A percentile compares a stretch with the other conserved stretches of the same genome.
Conservation (phyloP, 2,888 invertebrate species). For the Glaucopsyche alexis region DNA sequence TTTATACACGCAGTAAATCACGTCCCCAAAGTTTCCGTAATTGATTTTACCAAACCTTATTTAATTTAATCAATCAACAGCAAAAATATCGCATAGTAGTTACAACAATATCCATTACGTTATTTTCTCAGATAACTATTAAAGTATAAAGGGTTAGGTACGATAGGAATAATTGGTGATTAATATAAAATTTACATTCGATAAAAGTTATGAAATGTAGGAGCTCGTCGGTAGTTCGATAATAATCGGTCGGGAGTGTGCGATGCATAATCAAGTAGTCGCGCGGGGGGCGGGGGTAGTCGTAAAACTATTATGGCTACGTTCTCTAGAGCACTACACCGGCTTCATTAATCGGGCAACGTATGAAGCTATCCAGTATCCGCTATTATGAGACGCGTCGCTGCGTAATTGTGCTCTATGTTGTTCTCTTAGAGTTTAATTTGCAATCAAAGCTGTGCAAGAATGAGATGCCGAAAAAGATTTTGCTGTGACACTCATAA, state of each 20-base stretch:
- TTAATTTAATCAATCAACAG: too few relatives aligned
- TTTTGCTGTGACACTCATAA: constrained; percentile 10
- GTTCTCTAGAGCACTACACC: constrained; percentile 66
- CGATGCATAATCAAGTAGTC: constrained; percentile 77
- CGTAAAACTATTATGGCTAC: constrained; percentile 77
- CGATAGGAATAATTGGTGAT: constrained; percentile 8
- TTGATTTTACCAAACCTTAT: too few relatives aligned
- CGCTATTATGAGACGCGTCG: constrained; percentile 63
- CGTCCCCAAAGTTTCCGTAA: too few relatives aligned
- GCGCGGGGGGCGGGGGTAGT: constrained; percentile 51
- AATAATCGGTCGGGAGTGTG: constrained; percentile 74
- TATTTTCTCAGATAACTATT: neutral
- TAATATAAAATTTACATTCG: constrained; percentile 29
- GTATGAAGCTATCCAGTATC: constrained; percentile 68
- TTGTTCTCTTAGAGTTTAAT: neutral
- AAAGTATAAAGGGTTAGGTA: too few relatives aligned
- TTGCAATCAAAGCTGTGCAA: neutral
- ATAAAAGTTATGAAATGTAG: constrained; percentile 52
- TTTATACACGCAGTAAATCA: too few relatives aligned
- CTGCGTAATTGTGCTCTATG: constrained; percentile 26
- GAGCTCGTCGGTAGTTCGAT: constrained; percentile 75
- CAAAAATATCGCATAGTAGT: neutral
- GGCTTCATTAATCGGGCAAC: constrained; percentile 78
- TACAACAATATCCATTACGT: neutral
- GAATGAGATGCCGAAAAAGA: neutral